These are phyloP conservation scores for Suricata suricatta DNA, from an alignment of 2,113 vertebrate species.

Conservation along the genomic window DNA sequence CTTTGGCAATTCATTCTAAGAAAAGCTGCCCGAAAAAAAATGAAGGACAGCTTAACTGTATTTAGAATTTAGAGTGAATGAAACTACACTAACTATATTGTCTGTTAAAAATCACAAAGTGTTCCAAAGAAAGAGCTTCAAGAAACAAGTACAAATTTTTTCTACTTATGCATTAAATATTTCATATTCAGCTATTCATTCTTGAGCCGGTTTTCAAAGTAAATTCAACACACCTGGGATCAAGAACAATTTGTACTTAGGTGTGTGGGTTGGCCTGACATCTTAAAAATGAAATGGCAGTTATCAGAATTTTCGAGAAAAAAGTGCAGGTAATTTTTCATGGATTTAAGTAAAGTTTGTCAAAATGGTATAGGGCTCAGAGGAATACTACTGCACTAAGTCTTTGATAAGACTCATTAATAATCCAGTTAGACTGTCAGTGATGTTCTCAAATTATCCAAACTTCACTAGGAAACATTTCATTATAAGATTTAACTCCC, in stretches of 20 bases:
- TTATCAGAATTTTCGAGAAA: slow-evolving; percentile 34
- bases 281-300: not conserved
- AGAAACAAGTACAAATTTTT: not conserved
- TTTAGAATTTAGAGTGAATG: not conserved
- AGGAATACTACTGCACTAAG: not conserved
- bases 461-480: not conserved
- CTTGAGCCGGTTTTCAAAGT: slow-evolving; percentile 21
- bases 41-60: not conserved
- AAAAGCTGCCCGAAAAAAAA: not conserved
- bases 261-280: not conserved
- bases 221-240: not conserved
- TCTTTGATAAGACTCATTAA: not conserved
- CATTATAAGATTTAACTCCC: not conserved
- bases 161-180: not conserved
- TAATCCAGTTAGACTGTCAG: not conserved
- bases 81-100: not conserved
- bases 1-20: slow-evolving; percentile 20
- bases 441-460: not conserved
- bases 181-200: not conserved
- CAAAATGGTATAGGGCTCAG: not conserved
- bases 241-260: not conserved
- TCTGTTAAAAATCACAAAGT: slow-evolving; percentile 21
- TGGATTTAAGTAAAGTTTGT: not conserved
- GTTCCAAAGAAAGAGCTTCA: not conserved
- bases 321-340: slow-evolving; percentile 4